phyloP scores from a whole-genome alignment of 2,888 invertebrate species.

The Drosophila putrida region DNA sequence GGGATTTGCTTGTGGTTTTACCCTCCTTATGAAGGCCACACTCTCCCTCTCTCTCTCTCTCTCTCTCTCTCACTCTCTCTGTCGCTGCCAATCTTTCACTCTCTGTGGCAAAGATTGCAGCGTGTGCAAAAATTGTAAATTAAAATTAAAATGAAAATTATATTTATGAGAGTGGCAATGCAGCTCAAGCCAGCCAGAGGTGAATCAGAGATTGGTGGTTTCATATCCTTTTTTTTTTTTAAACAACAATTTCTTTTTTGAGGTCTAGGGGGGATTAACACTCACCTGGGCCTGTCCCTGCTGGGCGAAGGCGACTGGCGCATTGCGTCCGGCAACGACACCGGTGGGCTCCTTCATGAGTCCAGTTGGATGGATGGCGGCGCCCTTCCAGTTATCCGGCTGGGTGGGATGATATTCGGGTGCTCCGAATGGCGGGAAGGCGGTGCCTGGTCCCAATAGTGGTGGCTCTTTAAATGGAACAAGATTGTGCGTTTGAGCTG shows the following conservation, averaged over 20 bases:
- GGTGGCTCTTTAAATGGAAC: conserved; percentile 86
- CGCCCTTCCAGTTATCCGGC: conserved; percentile 85
- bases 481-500: conserved; percentile 83
- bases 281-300: conserved; percentile 85
- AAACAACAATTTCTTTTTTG: not conserved
- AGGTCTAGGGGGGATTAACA: conserved; percentile 1
- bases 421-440: conserved; percentile 85
- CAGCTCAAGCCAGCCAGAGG: conserved; percentile 25
- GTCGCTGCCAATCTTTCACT: not conserved
- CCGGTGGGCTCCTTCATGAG: conserved; percentile 88
- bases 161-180: conserved; percentile 41
- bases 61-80: not conserved
- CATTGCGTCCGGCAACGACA: conserved; percentile 86
- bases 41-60: not conserved
- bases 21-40: not conserved
- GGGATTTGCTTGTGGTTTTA: conserved; percentile 25
- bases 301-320: conserved; percentile 84
- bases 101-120: conserved; percentile 28
- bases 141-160: conserved; percentile 56
- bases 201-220: not conserved
- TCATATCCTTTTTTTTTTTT: not conserved
- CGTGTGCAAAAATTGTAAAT: conserved; percentile 54
- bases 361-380: conserved; percentile 86
- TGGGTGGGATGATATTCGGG: conserved; percentile 85
- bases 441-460: conserved; percentile 85